Evolutionary conservation across 92 coral and sea anemone genomes (phyloP), one percentile per base, ranked within the genome.

Genomic region (Epizoanthus rinbou): DNA sequence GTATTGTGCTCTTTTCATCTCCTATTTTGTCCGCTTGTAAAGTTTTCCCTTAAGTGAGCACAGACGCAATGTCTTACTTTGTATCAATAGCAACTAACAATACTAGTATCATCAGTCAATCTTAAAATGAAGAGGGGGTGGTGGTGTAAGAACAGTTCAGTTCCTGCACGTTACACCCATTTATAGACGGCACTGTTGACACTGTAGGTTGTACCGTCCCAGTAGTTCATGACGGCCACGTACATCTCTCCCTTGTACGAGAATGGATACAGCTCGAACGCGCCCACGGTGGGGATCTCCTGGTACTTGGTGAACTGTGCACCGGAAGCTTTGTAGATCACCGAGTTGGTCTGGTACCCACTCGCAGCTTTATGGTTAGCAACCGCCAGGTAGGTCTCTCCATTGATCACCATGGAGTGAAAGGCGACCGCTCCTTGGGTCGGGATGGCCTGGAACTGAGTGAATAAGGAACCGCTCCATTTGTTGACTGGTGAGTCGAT

Each of bases 271-370:
- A 87, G 80, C 56, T 76, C 90, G 31, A 6, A n/a, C 11, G 80
- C 84, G 5, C 85, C 91, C 19, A 63, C 69, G 24, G 87, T 69
- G 17, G 84, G 60, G 52, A 84, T 76, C 47, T 76, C 85, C 15
- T 87, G 91, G 73, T 87, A 87, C 75, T 31, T 70, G 62, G 47
- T 54, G 64, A 87, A 87, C 75, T 70, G 84, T 21, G 87, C 87
- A 41, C 91, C 91, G 15, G 85, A 60, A 15, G 88, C 91, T 70
- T 88, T 80, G 85, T 76, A 84, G 74, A 88, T 82, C 24, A 76
- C 57, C 18, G 91, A 88, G 23, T 69, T 11, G 4, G 80, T 79
- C 28, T 57, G 67, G 67, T 74, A 18, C 33, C 57, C 57, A 52
- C 60, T 60, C 8, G 66, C 16, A 37, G 52, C 82, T 11, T 72